Base-by-base conservation (phyloP, 2,888 invertebrate species). In the Chloromyia formosa region DNA sequence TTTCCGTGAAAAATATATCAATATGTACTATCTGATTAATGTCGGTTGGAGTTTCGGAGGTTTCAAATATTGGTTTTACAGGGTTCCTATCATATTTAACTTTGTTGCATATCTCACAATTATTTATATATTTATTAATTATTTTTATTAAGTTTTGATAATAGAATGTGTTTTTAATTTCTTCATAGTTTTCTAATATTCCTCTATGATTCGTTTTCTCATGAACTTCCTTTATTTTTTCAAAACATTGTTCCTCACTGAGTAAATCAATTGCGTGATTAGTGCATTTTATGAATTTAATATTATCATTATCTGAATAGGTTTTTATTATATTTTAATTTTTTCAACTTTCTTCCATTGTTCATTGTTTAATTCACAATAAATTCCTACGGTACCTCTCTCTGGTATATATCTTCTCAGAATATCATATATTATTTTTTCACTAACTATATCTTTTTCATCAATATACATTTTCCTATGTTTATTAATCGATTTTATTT, bases 261-360 rank as follows among this genome's bases (percentile, higher is more conserved):
- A 23, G 12, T 3, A 74, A 14, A 20, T 68, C 74, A 49, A 20
- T 49, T 49, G 49, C 53, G 40, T 62, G 72, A 1, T 49, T 42
- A 54, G 42, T 75, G 12, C 73, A 69, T 22, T 61, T 74, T 27
- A 75, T 54, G 14, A 75, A 16, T 74, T 40, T 74, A 23, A 49
- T 1, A 45, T 16, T 27, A n/a, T n/a, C n/a, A n/a, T n/a, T n/a
- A n/a, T n/a, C n/a, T n/a, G n/a, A n/a, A n/a, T n/a, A n/a, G n/a
- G n/a, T n/a, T 10, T 60, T 18, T 4, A 49, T n/a, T n/a, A n/a
- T n/a, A n/a, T n/a, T n/a, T n/a, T 22, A 18, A 22, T 20, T 22
- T 14, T 4, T 49, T 66, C 22, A 9, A 66, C 49, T 49, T 66
- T 66, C 4, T 66, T 66, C 49, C 22, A 66, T 1, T 45, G 2